These are phyloP conservation scores for Troilus luridus DNA, from an alignment of 2,888 invertebrate species.

Conservation along the genomic window DNA sequence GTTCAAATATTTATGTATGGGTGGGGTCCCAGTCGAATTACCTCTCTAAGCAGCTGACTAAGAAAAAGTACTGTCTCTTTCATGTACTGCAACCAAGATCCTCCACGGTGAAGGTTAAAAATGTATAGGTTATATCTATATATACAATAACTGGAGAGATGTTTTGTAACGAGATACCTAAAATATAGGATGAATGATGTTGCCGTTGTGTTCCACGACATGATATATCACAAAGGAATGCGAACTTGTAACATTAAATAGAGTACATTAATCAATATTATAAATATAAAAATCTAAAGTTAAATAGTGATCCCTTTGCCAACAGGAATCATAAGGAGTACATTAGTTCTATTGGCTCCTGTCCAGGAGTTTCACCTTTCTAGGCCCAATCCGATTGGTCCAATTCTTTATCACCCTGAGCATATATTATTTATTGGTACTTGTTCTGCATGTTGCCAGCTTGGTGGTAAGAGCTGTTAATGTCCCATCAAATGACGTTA, in stretches of 20 bases:
- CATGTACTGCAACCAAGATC: too few species aligned
- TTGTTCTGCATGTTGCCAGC: too few species aligned
- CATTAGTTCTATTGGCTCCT: background rate
- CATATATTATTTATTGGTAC: too few species aligned
- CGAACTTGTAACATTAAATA: background rate
- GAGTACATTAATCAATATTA: constrained; percentile 26
- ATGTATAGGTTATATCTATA: too few species aligned
- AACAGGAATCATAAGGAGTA: constrained; percentile 23
- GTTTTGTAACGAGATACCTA: background rate
- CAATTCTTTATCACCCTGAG: background rate
- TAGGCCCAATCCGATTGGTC: background rate
- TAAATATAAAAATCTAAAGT: constrained; percentile 25
- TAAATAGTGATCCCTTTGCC: background rate
- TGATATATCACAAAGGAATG: background rate
- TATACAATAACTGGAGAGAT: background rate
- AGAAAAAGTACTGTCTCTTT: too few species aligned
- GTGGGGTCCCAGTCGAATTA: too few species aligned
- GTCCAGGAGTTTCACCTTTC: background rate
- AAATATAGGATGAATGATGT: background rate
- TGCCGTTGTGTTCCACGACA: background rate
- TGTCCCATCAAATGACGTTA: too few species aligned
- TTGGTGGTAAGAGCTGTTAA: too few species aligned
- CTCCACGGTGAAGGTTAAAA: too few species aligned
- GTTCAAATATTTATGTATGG: too few species aligned
- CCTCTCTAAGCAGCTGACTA: too few species aligned